Base-by-base conservation (phyloP, 2,888 invertebrate species). In the Ferrisia virgata region DNA sequence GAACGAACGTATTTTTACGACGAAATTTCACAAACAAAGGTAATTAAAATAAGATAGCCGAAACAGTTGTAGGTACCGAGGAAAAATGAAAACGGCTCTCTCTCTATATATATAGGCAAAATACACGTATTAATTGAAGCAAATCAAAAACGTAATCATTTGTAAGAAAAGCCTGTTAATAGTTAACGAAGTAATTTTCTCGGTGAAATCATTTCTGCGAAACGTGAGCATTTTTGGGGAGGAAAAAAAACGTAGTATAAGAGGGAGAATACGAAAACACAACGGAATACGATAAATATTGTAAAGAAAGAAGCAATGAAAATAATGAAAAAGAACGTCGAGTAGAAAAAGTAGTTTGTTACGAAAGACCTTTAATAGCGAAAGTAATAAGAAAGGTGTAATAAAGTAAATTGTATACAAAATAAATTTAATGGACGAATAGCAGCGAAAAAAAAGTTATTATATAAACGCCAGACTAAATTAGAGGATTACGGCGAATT, bases 391-490 rank as follows among this genome's bases (percentile, higher is more conserved):
- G 31, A 31, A 64, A 64, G 64, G 31, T 64, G 64, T 64, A 64
- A 64, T 64, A 64, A 64, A 64, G 64, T 64, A 64, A 64, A 64
- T 64, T 31, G 64, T 64, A 64, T 64, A 64, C 25, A 64, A 28
- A 64, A 64, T 64, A 64, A 64, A 28, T 64, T 64, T 31, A 64
- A 64, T 64, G 64, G 31, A 28, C 64, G 28, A 64, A 64, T 47
- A 47, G 47, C 64, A 64, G 28, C 31, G 64, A 25, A 64, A 64
- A 31, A 43, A 47, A 47, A 47, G 47, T 47, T 47, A 47, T 47
- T 47, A 47, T 18, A 47, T 47, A 47, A 47, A 18, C 47, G 47
- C 47, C 47, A 47, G 47, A 47, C 47, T 47, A 47, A 47, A 47
- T 47, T 47, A 47, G 47, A 47, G 47, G 47, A 47, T 47, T 47